Evolutionary conservation across 1,140 invertebrate genomes (phyloP).

Genomic region (Drosophila kurseongensis): DNA sequence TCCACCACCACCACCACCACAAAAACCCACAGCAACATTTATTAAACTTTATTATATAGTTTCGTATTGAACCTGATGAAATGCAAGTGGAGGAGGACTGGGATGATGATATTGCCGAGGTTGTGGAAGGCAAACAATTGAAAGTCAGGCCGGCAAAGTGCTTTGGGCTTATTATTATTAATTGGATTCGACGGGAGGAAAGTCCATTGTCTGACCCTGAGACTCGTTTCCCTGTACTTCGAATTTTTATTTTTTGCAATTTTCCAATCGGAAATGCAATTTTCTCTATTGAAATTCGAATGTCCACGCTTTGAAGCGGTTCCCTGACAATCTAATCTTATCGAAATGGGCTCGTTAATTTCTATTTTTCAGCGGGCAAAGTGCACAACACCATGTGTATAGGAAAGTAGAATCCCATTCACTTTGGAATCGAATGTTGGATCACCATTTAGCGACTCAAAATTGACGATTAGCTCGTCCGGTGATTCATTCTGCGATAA

Average conservation of each 20-base stretch:
- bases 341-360: constrained; percentile 40
- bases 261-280: constrained; percentile 53
- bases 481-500: constrained; percentile 36
- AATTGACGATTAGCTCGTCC: constrained; percentile 26
- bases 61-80: constrained; percentile 43
- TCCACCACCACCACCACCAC: constrained; percentile 35
- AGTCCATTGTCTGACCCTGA: constrained; percentile 50
- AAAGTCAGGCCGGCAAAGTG: constrained; percentile 53
- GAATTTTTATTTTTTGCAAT: constrained; percentile 30
- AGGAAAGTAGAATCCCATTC: constrained; percentile 42
- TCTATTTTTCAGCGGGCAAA: constrained; percentile 28
- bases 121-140: constrained; percentile 41
- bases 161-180: constrained; percentile 56
- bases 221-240: constrained; percentile 9
- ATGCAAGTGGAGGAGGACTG: constrained; percentile 29
- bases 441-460: constrained; percentile 36
- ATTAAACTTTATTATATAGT: constrained; percentile 40
- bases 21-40: constrained; percentile 32
- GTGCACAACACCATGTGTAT: constrained; percentile 15
- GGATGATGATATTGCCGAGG: constrained; percentile 34
- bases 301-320: constrained; percentile 12
- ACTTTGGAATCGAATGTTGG: constrained; percentile 8
- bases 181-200: constrained; percentile 51
- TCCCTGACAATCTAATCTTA: constrained; percentile 41
- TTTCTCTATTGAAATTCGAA: constrained; percentile 24